These are phyloP conservation scores for Amphilophus citrinellus DNA, from an alignment of 2,113 vertebrate species.

Conservation along the genomic window DNA sequence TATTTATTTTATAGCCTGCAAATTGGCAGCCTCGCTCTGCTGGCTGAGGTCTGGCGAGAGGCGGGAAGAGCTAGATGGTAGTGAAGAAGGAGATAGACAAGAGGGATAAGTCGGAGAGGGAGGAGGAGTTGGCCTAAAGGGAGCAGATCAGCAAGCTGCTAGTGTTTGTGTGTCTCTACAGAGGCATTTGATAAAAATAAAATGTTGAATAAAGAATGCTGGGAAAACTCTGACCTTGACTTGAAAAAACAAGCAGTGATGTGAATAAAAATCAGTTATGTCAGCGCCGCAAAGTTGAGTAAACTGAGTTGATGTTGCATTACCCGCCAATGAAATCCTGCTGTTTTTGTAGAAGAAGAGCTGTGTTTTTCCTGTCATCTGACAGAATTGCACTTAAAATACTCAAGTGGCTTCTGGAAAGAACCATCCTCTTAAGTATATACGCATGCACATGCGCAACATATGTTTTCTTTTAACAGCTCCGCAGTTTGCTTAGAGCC, in stretches of 20 bases:
- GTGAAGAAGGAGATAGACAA: background rate
- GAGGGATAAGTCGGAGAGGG: slow-evolving; percentile 18
- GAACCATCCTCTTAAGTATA: slow-evolving; percentile 26
- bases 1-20: slow-evolving; percentile 80
- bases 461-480: slow-evolving; percentile 73
- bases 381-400: slow-evolving; percentile 32
- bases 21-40: slow-evolving; percentile 73
- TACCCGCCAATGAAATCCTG: background rate
- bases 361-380: slow-evolving; percentile 12
- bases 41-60: slow-evolving; percentile 60
- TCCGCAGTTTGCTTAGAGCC: slow-evolving; percentile 62
- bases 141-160: slow-evolving; percentile 30
- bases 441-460: slow-evolving; percentile 11
- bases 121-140: slow-evolving; percentile 37
- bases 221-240: background rate
- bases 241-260: background rate
- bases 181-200: background rate
- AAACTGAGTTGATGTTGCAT: background rate
- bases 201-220: background rate
- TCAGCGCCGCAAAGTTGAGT: background rate
- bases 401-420: slow-evolving; percentile 35
- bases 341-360: background rate
- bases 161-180: slow-evolving; percentile 15
- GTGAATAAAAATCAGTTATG: background rate
- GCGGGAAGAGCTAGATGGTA: slow-evolving; percentile 15